A percentile compares a stretch with the other conserved stretches of the same genome.
Conservation (phyloP, 1,140 invertebrate genomes). For the Zaprionus taronus region DNA sequence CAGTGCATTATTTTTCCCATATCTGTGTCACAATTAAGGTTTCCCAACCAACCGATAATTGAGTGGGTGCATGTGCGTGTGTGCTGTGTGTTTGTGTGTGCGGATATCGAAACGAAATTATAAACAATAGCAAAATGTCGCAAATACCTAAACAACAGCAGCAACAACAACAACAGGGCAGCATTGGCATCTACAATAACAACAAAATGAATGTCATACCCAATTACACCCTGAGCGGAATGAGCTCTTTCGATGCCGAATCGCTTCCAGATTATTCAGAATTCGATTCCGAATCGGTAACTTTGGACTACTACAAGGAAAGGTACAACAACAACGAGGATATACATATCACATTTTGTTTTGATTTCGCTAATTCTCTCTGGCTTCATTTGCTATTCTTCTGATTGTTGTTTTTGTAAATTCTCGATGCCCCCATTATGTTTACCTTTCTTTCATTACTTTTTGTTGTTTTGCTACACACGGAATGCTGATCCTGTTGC, state of each 20-base stretch:
- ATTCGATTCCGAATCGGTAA: constrained; percentile 86
- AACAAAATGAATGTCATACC: constrained; percentile 69
- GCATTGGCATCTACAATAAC: constrained; percentile 65
- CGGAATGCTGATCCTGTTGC: constrained; percentile 68
- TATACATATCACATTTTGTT: constrained; percentile 55
- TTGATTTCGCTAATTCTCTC: constrained; percentile 58
- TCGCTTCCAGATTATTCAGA: constrained; percentile 86
- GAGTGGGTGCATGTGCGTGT: constrained; percentile 33
- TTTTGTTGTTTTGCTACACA: constrained; percentile 13
- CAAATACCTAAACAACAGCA: constrained; percentile 41
- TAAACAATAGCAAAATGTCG: constrained; percentile 55
- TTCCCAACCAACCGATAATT: constrained; percentile 22
- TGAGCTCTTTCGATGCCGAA: constrained; percentile 85
- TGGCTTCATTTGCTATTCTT: constrained; percentile 25
- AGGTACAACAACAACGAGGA: constrained; percentile 71
- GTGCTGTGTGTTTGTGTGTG: constrained; percentile 25
- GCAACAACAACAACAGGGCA: constrained; percentile 58
- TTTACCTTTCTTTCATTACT: constrained; percentile 40
- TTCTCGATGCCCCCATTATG: constrained; percentile 57
- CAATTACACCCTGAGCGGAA: constrained; percentile 84
- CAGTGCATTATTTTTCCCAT: constrained; percentile 50
- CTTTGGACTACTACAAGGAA: constrained; percentile 85
- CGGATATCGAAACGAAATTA: constrained; percentile 46
- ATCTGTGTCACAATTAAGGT: constrained; percentile 50
- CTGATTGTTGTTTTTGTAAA: constrained; percentile 44